A percentile compares a stretch with the other conserved stretches of the same genome.
Evolutionary conservation across 30 jellyfish, hydroid and myxozoan species (phyloP).

Genomic region (Cassiopea andromeda): DNA sequence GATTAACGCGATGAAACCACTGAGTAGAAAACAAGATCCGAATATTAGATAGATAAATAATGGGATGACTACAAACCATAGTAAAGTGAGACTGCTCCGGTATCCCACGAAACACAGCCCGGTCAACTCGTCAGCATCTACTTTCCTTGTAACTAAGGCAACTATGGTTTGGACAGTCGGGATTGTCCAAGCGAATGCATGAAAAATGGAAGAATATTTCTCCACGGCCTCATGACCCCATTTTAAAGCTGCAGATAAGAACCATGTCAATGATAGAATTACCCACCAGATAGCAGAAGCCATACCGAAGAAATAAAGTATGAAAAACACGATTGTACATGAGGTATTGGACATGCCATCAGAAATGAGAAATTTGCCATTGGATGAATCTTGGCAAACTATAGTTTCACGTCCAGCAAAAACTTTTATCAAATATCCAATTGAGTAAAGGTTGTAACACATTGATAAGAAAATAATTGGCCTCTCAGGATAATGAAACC

Average conservation of each 20-base stretch:
- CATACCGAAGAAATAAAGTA: constrained; percentile 87
- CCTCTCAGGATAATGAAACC: constrained; percentile 91
- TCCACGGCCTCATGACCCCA: constrained; percentile 99
- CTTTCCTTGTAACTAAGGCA: constrained; percentile 90
- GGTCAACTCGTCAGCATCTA: constrained; percentile 89
- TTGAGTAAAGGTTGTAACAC: constrained; percentile 86
- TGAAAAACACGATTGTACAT: constrained; percentile 79
- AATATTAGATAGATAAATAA: constrained; percentile 68
- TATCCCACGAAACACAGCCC: constrained; percentile 88
- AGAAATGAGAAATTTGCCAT: constrained; percentile 70
- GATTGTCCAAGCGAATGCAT: constrained; percentile 90
- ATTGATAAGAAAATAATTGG: constrained; percentile 89
- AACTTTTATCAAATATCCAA: constrained; percentile 79
- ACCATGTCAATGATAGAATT: constrained; percentile 87
- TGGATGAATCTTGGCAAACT: constrained; percentile 56
- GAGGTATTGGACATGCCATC: constrained; percentile 84
- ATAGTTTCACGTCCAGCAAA: constrained; percentile 83
- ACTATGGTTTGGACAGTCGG: constrained; percentile 89
- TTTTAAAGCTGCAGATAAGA: constrained; percentile 89
- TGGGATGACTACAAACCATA: constrained; percentile 86
- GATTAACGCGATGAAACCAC: constrained; percentile 85
- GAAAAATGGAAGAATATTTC: constrained; percentile 86
- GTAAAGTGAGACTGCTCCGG: constrained; percentile 62
- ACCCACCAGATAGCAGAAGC: constrained; percentile 99
- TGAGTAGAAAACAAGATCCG: constrained; percentile 77